A percentile compares a stretch with the other conserved stretches of the same genome.
Evolutionary conservation across 1,140 invertebrate genomes (phyloP).

Genomic region (Microplitis mediator): DNA sequence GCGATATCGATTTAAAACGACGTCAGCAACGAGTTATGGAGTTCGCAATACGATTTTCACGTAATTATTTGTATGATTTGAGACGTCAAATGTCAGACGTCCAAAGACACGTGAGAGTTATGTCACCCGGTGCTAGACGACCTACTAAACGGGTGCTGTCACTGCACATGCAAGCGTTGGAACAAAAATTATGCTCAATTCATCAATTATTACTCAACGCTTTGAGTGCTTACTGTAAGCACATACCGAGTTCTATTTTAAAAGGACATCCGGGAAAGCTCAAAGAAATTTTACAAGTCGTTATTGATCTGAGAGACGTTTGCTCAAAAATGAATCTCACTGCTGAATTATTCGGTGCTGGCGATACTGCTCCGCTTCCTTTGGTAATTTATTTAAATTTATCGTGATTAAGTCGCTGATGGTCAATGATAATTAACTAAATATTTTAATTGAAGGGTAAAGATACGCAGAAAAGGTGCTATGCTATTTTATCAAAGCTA

Average conservation of each 20-base stretch:
- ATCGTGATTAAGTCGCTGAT: background rate
- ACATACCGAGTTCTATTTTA: slow-evolving; percentile 53
- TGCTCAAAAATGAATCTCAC: slow-evolving; percentile 50
- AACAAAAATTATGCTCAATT: slow-evolving; percentile 51
- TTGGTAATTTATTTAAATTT: slow-evolving; percentile 39
- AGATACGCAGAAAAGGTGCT: slow-evolving; percentile 48
- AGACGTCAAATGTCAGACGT: slow-evolving; percentile 51
- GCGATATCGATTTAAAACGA: slow-evolving; percentile 51
- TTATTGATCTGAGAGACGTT: slow-evolving; percentile 48
- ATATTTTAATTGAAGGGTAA: slow-evolving; percentile 42
- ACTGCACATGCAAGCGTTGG: slow-evolving; percentile 51
- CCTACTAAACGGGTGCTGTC: slow-evolving; percentile 39
- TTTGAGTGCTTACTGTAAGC: slow-evolving; percentile 54
- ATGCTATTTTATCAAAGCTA: slow-evolving; percentile 50
- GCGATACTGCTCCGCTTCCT: slow-evolving; percentile 42
- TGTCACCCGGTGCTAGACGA: slow-evolving; percentile 36
- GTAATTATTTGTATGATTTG: slow-evolving; percentile 60
- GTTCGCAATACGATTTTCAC: slow-evolving; percentile 56
- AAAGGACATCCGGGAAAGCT: slow-evolving; percentile 53
- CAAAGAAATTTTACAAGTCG: slow-evolving; percentile 50
- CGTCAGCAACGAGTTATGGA: slow-evolving; percentile 53
- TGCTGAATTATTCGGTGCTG: slow-evolving; percentile 47
- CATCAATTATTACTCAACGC: slow-evolving; percentile 56
- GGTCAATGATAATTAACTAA: background rate
- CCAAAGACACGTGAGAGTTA: slow-evolving; percentile 42